These are phyloP conservation scores for Cephus nigrinus DNA, from an alignment of 2,888 invertebrate genomes.

Conservation along the genomic window DNA sequence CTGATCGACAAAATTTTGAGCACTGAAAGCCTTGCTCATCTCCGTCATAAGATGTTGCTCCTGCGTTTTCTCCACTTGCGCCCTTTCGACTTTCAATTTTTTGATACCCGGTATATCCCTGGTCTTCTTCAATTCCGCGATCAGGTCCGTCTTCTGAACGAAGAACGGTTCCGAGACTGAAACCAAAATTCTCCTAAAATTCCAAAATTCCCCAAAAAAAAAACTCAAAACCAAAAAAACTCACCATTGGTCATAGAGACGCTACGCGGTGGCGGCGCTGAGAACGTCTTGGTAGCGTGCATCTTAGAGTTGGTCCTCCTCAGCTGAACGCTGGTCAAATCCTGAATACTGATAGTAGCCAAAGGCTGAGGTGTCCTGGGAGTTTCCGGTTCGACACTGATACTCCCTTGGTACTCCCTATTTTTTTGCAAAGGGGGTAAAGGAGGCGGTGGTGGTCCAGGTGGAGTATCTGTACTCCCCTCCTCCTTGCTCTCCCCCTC, in stretches of 20 bases:
- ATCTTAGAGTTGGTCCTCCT: constrained; percentile 78
- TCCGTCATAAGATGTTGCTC: constrained; percentile 88
- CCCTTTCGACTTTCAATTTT: constrained; percentile 90
- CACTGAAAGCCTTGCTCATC: constrained; percentile 85
- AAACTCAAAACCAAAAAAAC: not conserved
- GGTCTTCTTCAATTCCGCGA: constrained; percentile 92
- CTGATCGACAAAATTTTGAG: constrained; percentile 90
- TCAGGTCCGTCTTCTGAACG: constrained; percentile 85
- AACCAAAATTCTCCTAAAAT: not conserved
- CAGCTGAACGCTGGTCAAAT: constrained; percentile 85
- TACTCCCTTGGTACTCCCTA: not conserved
- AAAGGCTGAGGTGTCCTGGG: constrained; percentile 77
- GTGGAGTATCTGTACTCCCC: constrained; percentile 28
- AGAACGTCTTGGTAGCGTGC: constrained; percentile 82
- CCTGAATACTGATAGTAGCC: constrained; percentile 89
- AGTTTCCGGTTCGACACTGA: constrained; percentile 62
- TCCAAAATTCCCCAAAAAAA: not conserved
- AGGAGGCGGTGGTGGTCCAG: constrained; percentile 70
- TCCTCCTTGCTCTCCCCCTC: constrained; percentile 31
- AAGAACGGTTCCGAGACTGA: constrained; percentile 76
- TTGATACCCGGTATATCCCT: constrained; percentile 94
- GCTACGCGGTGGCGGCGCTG: constrained; percentile 82
- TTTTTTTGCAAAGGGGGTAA: constrained; percentile 52
- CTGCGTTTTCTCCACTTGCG: constrained; percentile 83
- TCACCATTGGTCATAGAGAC: constrained; percentile 73